Base-by-base conservation (phyloP, 2,888 invertebrate genomes). In the Hypselothyrea guttata region DNA sequence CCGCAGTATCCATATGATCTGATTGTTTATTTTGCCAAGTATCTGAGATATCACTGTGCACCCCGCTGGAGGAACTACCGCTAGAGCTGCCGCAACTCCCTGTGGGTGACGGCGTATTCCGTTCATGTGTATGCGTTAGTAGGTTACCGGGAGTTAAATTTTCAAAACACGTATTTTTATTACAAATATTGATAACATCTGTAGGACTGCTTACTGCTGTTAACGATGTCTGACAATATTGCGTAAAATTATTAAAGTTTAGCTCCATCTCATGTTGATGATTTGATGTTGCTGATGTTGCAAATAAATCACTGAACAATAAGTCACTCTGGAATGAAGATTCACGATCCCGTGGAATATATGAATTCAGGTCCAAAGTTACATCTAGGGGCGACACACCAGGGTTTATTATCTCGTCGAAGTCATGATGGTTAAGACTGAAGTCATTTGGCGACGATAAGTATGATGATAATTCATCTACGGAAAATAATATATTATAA, bases 51-150 rank as follows among this genome's bases (percentile, higher is more conserved):
- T 88, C 88, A 60, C 87, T 87, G 9, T 85, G 87, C 2, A 87
- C 66, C 13, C 85, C 87, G 65, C 88, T 87, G 4, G 81, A 86
- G 1, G 84, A 85, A 47, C 87, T 87, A 7, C 86, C 83, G 49
- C 76, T 76, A 9, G 83, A 88, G 34, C 82, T 82, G 16, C 63
- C 69, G 35, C 63, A 83, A 45, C 89, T 89, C 7, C 79, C 86
- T 2, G 88, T 87, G 0, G 89, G 88, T 1, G 89, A 89, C 0
- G 89, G 89, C 1, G 88, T 89, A 34, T 78, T 75, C 0, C 89
- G 82, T 38, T 75, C 67, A 12, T 53, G 73, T 42, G 64, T 79
- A 15, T 69, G 54, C 2, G 71, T 71, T 40, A 77, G n/a, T 11
- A 71, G 41, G 60, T 65, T 69, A 4, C 74, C 76, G 28, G 55